Evolutionary conservation across 2,888 invertebrate genomes (phyloP).

Genomic region (Andrena marginata): DNA sequence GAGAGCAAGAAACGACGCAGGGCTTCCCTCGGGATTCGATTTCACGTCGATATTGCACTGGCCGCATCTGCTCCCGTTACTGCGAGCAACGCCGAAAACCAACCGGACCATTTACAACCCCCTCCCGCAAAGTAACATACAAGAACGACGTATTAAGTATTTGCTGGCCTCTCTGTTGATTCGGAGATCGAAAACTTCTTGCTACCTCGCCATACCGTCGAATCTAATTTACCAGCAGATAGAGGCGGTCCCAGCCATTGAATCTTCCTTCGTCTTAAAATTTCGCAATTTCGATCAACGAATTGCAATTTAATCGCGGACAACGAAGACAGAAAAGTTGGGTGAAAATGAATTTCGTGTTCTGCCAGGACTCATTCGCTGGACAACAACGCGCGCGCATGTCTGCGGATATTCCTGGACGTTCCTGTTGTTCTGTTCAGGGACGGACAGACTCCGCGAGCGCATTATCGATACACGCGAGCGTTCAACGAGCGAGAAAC

Average conservation of each 20-base stretch:
- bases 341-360: too few relatives aligned
- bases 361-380: too few relatives aligned
- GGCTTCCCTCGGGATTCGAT: constrained; percentile 39
- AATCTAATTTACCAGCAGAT: neutral
- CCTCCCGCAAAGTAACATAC: neutral
- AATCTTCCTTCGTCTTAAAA: too few relatives aligned
- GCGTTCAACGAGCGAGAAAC: constrained; percentile 40
- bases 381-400: neutral
- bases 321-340: too few relatives aligned
- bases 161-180: neutral
- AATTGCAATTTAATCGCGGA: too few relatives aligned
- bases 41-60: constrained; percentile 19
- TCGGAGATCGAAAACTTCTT: neutral
- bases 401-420: constrained; percentile 25
- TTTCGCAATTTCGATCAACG: too few relatives aligned
- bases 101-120: constrained; percentile 17
- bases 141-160: neutral
- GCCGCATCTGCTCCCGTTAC: neutral
- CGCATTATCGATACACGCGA: constrained; percentile 54
- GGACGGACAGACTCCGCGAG: neutral
- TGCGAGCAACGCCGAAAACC: constrained; percentile 18
- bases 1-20: constrained; percentile 12
- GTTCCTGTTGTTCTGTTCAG: constrained; percentile 11
- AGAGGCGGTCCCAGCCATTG: too few relatives aligned
- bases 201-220: neutral